Conservation (phyloP, 2,888 invertebrate species). For the Eudemis profundana region DNA sequence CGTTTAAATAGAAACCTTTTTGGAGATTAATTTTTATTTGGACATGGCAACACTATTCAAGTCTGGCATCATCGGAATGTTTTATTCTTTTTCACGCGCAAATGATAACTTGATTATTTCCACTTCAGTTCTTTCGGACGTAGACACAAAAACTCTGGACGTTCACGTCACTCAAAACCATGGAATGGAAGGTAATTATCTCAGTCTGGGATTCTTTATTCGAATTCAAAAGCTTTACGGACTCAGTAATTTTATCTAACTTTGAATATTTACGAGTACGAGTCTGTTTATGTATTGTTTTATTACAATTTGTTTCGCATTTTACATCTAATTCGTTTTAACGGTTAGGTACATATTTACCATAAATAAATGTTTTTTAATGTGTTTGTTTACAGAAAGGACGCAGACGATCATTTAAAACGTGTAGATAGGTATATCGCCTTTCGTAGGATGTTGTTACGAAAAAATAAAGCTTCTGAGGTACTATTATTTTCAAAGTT, state of each 20-base stretch:
- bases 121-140: not conserved
- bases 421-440: no score
- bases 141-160: constrained; percentile 2
- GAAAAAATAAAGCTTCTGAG: no score
- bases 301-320: no score
- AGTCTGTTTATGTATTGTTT: no score
- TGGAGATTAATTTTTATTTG: not conserved
- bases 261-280: no score
- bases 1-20: not conserved
- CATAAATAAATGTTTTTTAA: no score
- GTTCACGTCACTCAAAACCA: constrained; percentile 12
- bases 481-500: no score
- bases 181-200: not conserved
- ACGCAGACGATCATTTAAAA: no score
- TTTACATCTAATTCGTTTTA: no score
- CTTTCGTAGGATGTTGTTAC: no score
- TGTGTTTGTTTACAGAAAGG: no score
- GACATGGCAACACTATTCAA: not conserved
- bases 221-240: constrained; percentile 3
- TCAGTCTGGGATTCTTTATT: not conserved
- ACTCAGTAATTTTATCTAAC: not conserved
- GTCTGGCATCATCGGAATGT: constrained; percentile 16
- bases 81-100: constrained; percentile 17
- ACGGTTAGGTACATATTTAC: no score
- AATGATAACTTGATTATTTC: constrained; percentile 12